Evolutionary conservation across 2,888 invertebrate species (phyloP).

Genomic region (Euzetes globulus): DNA sequence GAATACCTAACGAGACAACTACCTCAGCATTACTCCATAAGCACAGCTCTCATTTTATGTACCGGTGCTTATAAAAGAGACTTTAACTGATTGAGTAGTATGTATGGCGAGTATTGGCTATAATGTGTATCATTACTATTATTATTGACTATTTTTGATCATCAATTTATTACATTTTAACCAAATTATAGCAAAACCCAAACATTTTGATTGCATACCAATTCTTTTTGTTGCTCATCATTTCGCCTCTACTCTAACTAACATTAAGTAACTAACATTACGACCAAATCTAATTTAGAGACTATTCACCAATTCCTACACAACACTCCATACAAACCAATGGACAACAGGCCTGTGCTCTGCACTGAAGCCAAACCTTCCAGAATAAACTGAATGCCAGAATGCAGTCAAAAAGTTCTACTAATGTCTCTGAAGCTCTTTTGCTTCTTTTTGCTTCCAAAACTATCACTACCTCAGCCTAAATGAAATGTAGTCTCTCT

Average conservation of each 20-base stretch:
- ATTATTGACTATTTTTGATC: conserved; percentile 3
- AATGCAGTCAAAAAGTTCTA: background rate
- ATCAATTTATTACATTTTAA: conserved; percentile 22
- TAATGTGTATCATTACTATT: background rate
- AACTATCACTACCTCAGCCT: conserved; percentile 10
- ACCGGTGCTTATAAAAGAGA: background rate
- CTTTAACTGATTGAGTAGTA: background rate
- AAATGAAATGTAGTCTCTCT: background rate
- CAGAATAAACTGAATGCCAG: background rate
- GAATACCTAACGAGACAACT: background rate
- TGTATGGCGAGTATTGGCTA: background rate
- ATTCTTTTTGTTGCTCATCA: conserved; percentile 5
- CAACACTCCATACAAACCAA: background rate
- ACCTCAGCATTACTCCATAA: background rate
- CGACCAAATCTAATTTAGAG: conserved; percentile 13
- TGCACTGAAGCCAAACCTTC: background rate
- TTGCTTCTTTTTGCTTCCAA: background rate
- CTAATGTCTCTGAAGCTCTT: background rate
- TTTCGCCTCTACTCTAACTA: conserved; percentile 4
- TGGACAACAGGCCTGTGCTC: background rate
- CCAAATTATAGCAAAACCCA: conserved; percentile 2
- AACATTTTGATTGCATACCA: conserved; percentile 24
- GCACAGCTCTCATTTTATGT: background rate
- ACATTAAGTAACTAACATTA: conserved; percentile 26
- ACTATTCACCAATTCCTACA: background rate